Evolutionary conservation across 2,797 vertebrate genomes (phyloP), one percentile per base, ranked within the genome.

Genomic region (Enteromius radiatus): DNA sequence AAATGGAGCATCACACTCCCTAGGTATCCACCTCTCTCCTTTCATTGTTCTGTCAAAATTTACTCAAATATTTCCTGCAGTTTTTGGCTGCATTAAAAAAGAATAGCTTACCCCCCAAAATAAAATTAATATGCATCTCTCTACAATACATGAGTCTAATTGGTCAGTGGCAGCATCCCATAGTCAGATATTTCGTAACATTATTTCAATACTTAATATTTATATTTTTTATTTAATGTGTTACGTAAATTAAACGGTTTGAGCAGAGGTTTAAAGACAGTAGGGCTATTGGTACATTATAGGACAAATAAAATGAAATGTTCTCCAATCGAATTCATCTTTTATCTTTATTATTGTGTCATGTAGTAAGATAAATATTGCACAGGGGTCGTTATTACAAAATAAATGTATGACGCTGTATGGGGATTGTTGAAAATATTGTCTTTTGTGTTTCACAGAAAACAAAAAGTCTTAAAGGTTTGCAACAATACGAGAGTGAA

Each of bases 1-100:
- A 85, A 67, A 81, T 81, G 65, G 67, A 81, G 75, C 31, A 47
- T 49, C 63, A 14, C 26, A 14, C 52, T 68, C 75, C 68, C 76
- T n/a, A n/a, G 56, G 79, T 67, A 36, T 67, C 23, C 26, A 43
- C 45, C 28, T 36, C 47, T 78, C 45, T 61, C 26, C 61, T 41
- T 49, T 63, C 47, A 63, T 67, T 65, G 65, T 61, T 61, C 43
- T 59, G 43, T 67, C 26, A 41, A 23, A 45, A 76, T 41, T 0
- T 15, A 49, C 15, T 7, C 52, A 1, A 63, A 31, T n/a, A n/a
- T 5, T 31, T 65, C 6, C 33, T 71, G 61, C 1, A 6, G 1
- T 68, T 82, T 33, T 15, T 23, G 3, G 28, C 61, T 49, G 31
- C 31, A 52, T 68, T 70, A 70, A 80, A 26, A 49, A 56, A 0